A percentile compares a stretch with the other conserved stretches of the same genome.
These are phyloP conservation scores for Anarhynchus alexandrinus DNA, from an alignment of 2,113 vertebrate species.

Conservation along the genomic window DNA sequence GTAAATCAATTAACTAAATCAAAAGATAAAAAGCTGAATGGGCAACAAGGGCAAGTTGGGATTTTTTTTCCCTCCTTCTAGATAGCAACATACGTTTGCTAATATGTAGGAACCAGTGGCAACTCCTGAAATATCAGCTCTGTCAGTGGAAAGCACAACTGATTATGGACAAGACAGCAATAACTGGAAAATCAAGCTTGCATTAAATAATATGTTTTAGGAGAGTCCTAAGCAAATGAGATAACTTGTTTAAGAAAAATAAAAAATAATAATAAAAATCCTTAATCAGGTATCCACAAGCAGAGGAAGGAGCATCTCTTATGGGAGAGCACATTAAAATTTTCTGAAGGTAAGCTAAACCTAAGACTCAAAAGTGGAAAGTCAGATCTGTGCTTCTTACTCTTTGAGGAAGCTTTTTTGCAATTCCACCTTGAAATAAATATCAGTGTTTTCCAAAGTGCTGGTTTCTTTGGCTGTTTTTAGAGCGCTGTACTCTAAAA, in stretches of 20 bases:
- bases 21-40: background rate
- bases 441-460: background rate
- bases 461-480: background rate
- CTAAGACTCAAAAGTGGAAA: background rate
- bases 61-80: background rate
- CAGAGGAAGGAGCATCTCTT: too few species aligned
- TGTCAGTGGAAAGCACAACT: background rate
- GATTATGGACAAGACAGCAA: background rate
- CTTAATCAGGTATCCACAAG: too few species aligned
- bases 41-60: background rate
- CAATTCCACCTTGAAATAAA: background rate
- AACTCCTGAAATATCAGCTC: background rate
- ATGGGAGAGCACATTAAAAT: background rate
- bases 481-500: background rate
- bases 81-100: background rate
- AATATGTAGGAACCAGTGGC: fast-evolving
- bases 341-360: background rate
- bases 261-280: background rate
- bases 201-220: background rate
- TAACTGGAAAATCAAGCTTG: background rate
- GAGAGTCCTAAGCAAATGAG: background rate
- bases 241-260: background rate
- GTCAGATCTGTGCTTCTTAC: background rate
- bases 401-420: background rate
- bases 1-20: background rate